Conservation (phyloP, 2,797 vertebrate species). For the Kryptolebias ocellatus region DNA sequence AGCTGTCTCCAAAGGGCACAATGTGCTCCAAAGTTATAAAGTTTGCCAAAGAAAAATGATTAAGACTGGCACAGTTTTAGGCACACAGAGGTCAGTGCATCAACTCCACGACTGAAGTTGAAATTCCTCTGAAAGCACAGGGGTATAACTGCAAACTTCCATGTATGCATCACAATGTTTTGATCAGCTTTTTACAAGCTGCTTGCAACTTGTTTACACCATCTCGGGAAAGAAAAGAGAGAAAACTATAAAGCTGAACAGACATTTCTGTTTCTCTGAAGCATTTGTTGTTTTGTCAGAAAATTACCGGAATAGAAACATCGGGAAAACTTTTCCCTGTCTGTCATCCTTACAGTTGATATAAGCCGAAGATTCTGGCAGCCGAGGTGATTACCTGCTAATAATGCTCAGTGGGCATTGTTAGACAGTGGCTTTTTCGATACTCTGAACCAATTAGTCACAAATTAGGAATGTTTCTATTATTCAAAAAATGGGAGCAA, state of each 20-base stretch:
- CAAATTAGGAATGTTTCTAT: conserved; percentile 15
- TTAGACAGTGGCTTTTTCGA: conserved; percentile 30
- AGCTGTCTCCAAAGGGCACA: too few relatives aligned
- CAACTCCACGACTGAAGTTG: too few relatives aligned
- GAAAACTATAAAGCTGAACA: conserved; percentile 11
- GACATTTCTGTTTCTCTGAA: not conserved
- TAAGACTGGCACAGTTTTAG: too few relatives aligned
- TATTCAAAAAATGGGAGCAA: not conserved
- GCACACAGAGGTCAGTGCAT: too few relatives aligned
- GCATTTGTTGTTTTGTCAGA: conserved; percentile 22
- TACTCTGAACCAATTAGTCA: conserved; percentile 36
- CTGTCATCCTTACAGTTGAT: conserved; percentile 33
- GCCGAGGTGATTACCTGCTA: conserved; percentile 45
- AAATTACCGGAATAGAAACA: conserved; percentile 28
- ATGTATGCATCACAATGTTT: conserved; percentile 1
- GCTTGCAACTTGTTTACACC: conserved; percentile 8
- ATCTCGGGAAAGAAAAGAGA: conserved; percentile 3
- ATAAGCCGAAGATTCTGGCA: conserved; percentile 30
- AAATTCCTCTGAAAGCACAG: too few relatives aligned
- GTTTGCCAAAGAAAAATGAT: too few relatives aligned
- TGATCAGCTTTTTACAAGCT: conserved; percentile 26
- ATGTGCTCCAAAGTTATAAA: too few relatives aligned
- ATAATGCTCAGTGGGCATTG: conserved; percentile 56
- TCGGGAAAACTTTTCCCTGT: conserved; percentile 16
- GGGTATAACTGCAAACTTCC: not conserved